Evolutionary conservation across 2,113 vertebrate genomes (phyloP), one percentile per base, ranked within the genome.

Genomic region (Lipophrys pholis): DNA sequence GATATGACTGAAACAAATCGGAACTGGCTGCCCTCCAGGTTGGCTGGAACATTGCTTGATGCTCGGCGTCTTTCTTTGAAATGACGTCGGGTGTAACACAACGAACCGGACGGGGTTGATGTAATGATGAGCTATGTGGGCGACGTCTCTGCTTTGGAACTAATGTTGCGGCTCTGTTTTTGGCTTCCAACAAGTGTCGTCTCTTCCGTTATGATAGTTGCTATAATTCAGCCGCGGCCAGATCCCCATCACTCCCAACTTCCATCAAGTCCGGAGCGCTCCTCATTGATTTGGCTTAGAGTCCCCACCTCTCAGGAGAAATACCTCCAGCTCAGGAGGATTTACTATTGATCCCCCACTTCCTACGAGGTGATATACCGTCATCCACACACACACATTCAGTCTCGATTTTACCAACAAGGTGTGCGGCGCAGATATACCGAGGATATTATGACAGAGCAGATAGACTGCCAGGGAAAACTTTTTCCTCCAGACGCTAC

Each of bases 281-380:
- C 68, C 68, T 75, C 87, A 89, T 89, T 87, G 90, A 89, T 92
- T 82, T 57, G 81, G 83, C 83, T 84, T 84, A 80, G 45, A 81
- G 82, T 77, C 83, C 76, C 74, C 41, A 73, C 73, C 85, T 84
- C 83, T 85, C 87, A 78, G 76, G 80, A 89, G 84, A 89, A 84
- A 89, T 86, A 87, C 74, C 80, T 76, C 61, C 68, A 78, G 85
- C 84, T 90, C 87, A 76, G 55, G 73, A 87, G 85, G 88, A 86
- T 85, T 89, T 89, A 75, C 70, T 85, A 87, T 93, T 82, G 83
- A 91, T 90, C 82, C 59, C 21, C 64, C 70, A 75, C 78, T 90
- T 91, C 87, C 86, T 86, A 70, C 38, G 17, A 79, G 73, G 71
- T 87, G 81, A 85, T 85, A 80, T 80, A 86, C 78, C 59, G 75